A percentile compares a stretch with the other conserved stretches of the same genome.
These are phyloP conservation scores for Siderastrea radians DNA, from an alignment of 92 coral and sea anemone species.

Conservation along the genomic window DNA sequence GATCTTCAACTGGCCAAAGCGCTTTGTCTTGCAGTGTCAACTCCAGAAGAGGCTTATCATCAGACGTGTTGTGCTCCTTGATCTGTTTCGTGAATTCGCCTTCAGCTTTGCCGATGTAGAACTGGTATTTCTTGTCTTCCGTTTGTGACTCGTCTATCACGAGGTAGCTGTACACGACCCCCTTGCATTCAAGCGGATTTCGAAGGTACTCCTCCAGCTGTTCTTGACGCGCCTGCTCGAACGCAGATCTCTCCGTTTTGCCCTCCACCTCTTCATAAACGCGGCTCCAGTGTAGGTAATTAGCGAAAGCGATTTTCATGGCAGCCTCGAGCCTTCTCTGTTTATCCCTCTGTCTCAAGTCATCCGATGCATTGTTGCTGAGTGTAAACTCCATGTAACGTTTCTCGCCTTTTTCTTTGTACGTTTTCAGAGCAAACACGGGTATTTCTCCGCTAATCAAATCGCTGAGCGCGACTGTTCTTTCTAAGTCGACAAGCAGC, in stretches of 20 bases:
- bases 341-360: slow-evolving; percentile 63
- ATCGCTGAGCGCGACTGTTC: slow-evolving; percentile 43
- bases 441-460: slow-evolving; percentile 55
- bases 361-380: slow-evolving; percentile 49
- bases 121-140: slow-evolving; percentile 72
- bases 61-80: slow-evolving; percentile 64
- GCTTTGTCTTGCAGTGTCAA: slow-evolving; percentile 72
- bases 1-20: slow-evolving; percentile 58
- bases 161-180: slow-evolving; percentile 77
- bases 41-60: slow-evolving; percentile 66
- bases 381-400: slow-evolving; percentile 54
- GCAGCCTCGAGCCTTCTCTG: slow-evolving; percentile 75
- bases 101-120: slow-evolving; percentile 77
- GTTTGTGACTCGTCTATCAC: slow-evolving; percentile 60
- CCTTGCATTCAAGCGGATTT: slow-evolving; percentile 82
- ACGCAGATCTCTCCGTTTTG: slow-evolving; percentile 62
- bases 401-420: slow-evolving; percentile 49
- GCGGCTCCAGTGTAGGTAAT: slow-evolving; percentile 79
- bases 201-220: slow-evolving; percentile 73
- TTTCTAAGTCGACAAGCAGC: slow-evolving; percentile 64
- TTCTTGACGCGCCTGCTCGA: slow-evolving; percentile 75
- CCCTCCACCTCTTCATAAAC: slow-evolving; percentile 62
- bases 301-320: slow-evolving; percentile 81
- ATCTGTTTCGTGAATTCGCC: slow-evolving; percentile 67
- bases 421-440: slow-evolving; percentile 62